These are phyloP conservation scores for Thaleichthys pacificus DNA, from an alignment of 2,797 vertebrate species.

Conservation along the genomic window DNA sequence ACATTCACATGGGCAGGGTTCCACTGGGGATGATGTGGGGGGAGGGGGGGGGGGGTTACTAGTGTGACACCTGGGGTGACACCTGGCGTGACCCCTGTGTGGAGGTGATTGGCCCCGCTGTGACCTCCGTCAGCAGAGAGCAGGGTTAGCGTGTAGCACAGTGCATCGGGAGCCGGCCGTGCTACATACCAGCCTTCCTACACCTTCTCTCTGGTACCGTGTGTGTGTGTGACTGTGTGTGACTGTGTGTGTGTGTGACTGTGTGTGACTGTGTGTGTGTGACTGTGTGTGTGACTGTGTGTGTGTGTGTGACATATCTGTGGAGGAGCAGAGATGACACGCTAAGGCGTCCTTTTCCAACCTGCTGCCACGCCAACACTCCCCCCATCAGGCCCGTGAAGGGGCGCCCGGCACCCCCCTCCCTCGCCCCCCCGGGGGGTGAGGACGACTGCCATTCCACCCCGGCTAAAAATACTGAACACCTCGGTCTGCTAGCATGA, in stretches of 20 bases:
- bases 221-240: constrained; percentile 1
- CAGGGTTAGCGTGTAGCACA: too few relatives aligned
- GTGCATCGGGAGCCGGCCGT: too few relatives aligned
- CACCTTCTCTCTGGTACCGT: too few relatives aligned
- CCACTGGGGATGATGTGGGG: too few relatives aligned
- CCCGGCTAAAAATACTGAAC: constrained; percentile 19
- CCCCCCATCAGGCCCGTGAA: background rate
- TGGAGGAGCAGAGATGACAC: background rate
- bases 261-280: constrained; percentile 4
- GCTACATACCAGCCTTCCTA: too few relatives aligned
- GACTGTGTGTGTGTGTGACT: background rate
- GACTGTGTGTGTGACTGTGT: background rate
- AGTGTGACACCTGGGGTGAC: too few relatives aligned
- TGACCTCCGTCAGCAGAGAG: too few relatives aligned
- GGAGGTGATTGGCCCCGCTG: too few relatives aligned
- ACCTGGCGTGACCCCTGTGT: too few relatives aligned
- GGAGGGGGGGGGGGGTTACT: background rate
- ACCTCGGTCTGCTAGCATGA: background rate
- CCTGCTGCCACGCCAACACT: background rate
- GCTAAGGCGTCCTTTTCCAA: background rate
- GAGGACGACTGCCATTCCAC: background rate
- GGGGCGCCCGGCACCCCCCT: background rate
- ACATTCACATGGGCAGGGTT: too few relatives aligned
- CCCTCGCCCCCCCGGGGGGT: background rate
- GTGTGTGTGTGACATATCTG: background rate